A percentile compares a stretch with the other conserved stretches of the same genome.
phyloP scores from a whole-genome alignment of 1,140 invertebrate species.

The Pseudachorutes palmiensis region DNA sequence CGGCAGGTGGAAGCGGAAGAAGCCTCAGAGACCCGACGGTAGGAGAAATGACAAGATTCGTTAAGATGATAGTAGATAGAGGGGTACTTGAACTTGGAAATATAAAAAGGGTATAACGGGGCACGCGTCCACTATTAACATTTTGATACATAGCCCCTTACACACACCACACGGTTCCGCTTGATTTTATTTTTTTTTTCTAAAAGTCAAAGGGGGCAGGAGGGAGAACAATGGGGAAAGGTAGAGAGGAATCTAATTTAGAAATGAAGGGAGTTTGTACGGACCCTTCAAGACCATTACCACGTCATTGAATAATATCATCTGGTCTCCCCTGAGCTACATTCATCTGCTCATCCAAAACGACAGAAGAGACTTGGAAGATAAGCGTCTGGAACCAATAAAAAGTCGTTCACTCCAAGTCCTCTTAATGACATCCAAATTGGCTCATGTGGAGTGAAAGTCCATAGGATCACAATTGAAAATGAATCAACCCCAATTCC shows the following conservation, averaged over 20 bases:
- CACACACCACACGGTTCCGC: too few relatives aligned
- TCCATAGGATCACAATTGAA: background rate
- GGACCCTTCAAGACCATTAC: conserved; percentile 3
- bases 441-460: background rate
- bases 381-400: background rate
- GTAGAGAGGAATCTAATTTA: background rate
- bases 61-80: background rate
- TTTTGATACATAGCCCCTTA: conserved; percentile 28
- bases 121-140: conserved; percentile 32
- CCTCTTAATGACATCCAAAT: background rate
- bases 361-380: background rate
- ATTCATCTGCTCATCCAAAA: background rate
- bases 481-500: background rate
- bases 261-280: background rate
- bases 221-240: conserved; percentile 10
- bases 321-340: conserved; percentile 15
- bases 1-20: conserved; percentile 10
- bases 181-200: conserved; percentile 10
- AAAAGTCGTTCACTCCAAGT: background rate
- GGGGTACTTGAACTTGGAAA: background rate
- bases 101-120: conserved; percentile 16
- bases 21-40: background rate
- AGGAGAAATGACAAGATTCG: conserved; percentile 1
- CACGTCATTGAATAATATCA: conserved; percentile 11
- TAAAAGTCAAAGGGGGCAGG: background rate